These are phyloP conservation scores for Belgica antarctica DNA, from an alignment of 2,888 invertebrate genomes.

Conservation along the genomic window DNA sequence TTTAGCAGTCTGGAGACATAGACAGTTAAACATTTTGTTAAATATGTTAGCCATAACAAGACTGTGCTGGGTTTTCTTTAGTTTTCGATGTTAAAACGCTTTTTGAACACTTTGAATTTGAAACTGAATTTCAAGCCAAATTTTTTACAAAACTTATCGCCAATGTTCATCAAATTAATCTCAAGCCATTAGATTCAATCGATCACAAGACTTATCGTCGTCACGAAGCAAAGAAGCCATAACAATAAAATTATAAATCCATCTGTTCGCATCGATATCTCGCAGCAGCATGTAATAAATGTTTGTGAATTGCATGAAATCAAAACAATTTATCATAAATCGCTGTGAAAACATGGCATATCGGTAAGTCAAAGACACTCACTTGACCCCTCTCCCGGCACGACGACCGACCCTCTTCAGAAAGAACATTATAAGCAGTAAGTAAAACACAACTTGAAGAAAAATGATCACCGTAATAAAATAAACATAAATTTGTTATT, in stretches of 20 bases:
- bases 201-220: neutral
- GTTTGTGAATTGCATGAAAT: conserved; percentile 34
- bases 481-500: conserved; percentile 44
- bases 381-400: conserved; percentile 39
- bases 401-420: conserved; percentile 37
- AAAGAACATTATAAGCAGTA: conserved; percentile 2
- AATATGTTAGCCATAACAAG: no score
- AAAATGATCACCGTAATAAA: conserved; percentile 44
- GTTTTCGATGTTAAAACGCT: no score
- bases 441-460: conserved; percentile 38
- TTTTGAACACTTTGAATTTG: no score
- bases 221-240: conserved; percentile 24
- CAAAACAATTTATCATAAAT: conserved; percentile 40
- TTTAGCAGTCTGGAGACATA: no score
- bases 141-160: no score
- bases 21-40: no score
- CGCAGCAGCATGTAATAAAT: conserved; percentile 16
- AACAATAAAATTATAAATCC: conserved; percentile 35
- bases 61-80: no score
- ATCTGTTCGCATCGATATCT: conserved; percentile 23
- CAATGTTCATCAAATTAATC: no score
- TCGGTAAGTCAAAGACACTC: conserved; percentile 44
- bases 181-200: no score
- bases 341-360: conserved; percentile 33
- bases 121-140: no score